Evolutionary conservation across 2,797 vertebrate species (phyloP).

Genomic region (Diceros bicornis): DNA sequence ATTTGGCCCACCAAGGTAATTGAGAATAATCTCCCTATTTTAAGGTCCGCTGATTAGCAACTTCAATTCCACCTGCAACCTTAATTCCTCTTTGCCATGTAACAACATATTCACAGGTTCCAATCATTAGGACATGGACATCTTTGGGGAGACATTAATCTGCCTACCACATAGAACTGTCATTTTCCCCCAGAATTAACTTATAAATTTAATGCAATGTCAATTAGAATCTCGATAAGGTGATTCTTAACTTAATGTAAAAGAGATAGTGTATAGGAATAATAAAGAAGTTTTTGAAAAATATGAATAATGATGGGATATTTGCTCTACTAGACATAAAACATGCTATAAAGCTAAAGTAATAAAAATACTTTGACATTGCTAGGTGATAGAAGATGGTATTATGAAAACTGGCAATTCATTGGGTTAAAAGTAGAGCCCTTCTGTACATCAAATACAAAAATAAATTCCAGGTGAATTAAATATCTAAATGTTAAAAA

Average conservation of each 20-base stretch:
- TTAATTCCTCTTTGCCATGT: not conserved
- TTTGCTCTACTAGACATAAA: conserved; percentile 12
- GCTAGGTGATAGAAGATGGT: not conserved
- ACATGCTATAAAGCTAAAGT: conserved; percentile 25
- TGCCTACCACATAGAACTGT: not conserved
- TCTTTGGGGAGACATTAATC: not conserved
- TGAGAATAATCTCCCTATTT: not conserved
- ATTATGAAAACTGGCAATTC: not conserved
- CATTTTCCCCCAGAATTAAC: conserved; percentile 10
- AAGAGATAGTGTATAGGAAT: conserved; percentile 38
- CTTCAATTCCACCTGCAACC: not conserved
- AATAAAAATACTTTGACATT: conserved; percentile 26
- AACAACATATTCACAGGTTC: not conserved
- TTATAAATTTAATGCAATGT: not conserved
- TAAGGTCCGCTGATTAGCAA: not conserved
- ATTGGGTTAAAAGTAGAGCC: not conserved
- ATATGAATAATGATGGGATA: not conserved
- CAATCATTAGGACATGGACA: not conserved
- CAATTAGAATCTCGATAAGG: conserved; percentile 34
- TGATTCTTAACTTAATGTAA: conserved; percentile 25
- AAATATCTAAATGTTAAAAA: conserved; percentile 3
- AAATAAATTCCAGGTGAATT: conserved; percentile 5
- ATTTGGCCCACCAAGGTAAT: not conserved
- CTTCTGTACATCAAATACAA: not conserved
- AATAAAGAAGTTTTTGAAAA: conserved; percentile 53